phyloP scores from a whole-genome alignment of 2,888 invertebrate species.

The Geotrupes spiniger region DNA sequence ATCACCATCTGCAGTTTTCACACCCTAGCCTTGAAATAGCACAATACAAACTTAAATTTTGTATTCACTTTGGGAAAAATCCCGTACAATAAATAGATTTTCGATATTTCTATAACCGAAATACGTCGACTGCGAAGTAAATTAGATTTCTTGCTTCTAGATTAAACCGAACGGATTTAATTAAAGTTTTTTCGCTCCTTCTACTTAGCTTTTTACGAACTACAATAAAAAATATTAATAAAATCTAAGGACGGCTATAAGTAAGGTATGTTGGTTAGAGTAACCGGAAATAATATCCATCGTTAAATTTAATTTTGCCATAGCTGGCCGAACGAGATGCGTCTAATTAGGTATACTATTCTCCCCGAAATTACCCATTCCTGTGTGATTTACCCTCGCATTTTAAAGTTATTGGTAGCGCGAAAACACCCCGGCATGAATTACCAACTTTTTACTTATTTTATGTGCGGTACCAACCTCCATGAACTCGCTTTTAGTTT shows the following conservation, averaged over 20 bases:
- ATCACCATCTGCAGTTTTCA: constrained; percentile 27
- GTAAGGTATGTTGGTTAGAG: too few species aligned
- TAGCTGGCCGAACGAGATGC: constrained; percentile 19
- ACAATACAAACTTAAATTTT: constrained; percentile 23
- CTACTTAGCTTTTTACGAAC: too few species aligned
- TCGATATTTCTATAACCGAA: too few species aligned
- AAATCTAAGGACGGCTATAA: too few species aligned
- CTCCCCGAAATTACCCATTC: constrained; percentile 24
- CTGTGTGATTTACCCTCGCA: constrained; percentile 25
- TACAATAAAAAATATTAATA: too few species aligned
- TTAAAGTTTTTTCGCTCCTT: too few species aligned
- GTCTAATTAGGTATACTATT: constrained; percentile 26
- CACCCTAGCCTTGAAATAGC: constrained; percentile 20
- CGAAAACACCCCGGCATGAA: constrained; percentile 17
- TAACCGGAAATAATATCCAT: too few species aligned
- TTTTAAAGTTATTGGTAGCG: constrained; percentile 26
- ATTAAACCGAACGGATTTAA: too few species aligned
- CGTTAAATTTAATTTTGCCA: constrained; percentile 26
- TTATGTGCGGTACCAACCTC: constrained; percentile 8
- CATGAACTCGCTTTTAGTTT: too few species aligned
- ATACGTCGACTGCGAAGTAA: too few species aligned
- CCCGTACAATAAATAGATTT: too few species aligned
- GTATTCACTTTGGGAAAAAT: constrained; percentile 5
- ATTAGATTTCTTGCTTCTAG: too few species aligned
- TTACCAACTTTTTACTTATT: constrained; percentile 20